phyloP scores from a whole-genome alignment of 2,797 vertebrate genomes.

The Lacerta viridis region DNA sequence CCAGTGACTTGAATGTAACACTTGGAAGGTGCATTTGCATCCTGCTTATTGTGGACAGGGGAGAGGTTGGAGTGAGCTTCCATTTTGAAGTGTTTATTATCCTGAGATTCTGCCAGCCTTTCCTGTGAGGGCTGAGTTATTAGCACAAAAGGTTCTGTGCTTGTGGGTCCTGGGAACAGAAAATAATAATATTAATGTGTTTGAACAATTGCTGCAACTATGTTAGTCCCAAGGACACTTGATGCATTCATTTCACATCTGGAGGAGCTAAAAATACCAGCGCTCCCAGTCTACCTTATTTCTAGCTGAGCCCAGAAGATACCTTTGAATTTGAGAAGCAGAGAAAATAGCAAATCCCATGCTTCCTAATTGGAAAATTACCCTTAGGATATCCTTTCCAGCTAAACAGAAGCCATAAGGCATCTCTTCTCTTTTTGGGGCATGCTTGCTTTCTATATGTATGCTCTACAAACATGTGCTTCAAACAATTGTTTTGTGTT shows the following conservation, averaged over 20 bases:
- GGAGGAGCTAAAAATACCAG: not conserved
- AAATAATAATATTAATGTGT: not conserved
- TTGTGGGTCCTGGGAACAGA: constrained; percentile 62
- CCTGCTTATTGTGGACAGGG: constrained; percentile 45
- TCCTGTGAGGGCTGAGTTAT: constrained; percentile 61
- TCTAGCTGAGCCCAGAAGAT: not conserved
- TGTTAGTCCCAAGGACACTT: not conserved
- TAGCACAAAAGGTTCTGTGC: constrained; percentile 81
- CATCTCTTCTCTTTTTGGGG: not conserved
- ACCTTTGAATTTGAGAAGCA: not conserved
- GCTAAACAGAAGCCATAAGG: not conserved
- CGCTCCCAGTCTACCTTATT: not conserved
- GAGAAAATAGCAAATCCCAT: not conserved
- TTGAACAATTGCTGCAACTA: rapidly evolving
- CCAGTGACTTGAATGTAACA: constrained; percentile 95
- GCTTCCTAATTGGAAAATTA: not conserved
- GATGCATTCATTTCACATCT: rapidly evolving
- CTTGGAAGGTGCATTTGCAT: constrained; percentile 83
- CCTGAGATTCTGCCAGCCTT: constrained; percentile 62
- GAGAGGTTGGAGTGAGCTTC: constrained; percentile 62
- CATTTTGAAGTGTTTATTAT: constrained; percentile 59
- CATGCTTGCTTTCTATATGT: no score
- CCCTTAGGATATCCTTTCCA: not conserved
- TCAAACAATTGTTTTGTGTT: no score
- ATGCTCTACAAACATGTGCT: no score